Base-by-base conservation (phyloP, 1,140 invertebrate species). In the Camponotus vicinus region DNA sequence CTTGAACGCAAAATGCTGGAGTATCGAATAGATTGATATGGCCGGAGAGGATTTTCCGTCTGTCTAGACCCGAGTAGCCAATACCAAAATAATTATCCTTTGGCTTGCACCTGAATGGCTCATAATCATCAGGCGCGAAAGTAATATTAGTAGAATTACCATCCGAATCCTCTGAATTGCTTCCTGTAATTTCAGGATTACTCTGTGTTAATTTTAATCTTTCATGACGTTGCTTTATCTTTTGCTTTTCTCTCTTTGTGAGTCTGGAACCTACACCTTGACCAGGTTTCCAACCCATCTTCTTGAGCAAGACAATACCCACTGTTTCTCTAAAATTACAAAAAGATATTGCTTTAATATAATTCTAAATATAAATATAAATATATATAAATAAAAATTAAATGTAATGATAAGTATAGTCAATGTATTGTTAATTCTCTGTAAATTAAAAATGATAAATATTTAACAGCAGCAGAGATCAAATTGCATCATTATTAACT, bases 211-310 rank as follows among this genome's bases (percentile, higher is more conserved):
- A 98, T 94, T 97, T 97, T 55, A 95, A 93, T 86, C 94, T 95
- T 27, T 95, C 91, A 45, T 93, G 94, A 61, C 91, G 91, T 79
- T 95, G 77, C 37, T 88, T 90, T 40, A 92, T 88, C 83, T 89
- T 89, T n/a, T 77, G 94, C 93, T 97, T 97, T 87, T 97, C 96
- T 40, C 91, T 93, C 34, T 94, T 96, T 8, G 96, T 97, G 67
- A 97, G 90, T 73, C 96, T 95, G 7, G 97, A 97, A 1, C 98
- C 98, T n/a, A 99, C 96, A 3, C 98, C 98, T 94, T 99, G 98
- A 0, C 98, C 98, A 45, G 97, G 97, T 92, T 97, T 97, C 98
- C 99, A 99, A 45, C 97, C 98, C 97, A 98, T 98, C 89, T 97
- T 97, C 84, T 97, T 97, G 0, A 99, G 95, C 91, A 99, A 96